Percentiles rank a stretch among this genome's conserved stretches.
These are phyloP conservation scores for Lasioglossum morio DNA, from an alignment of 2,888 invertebrate genomes.

Conservation along the genomic window DNA sequence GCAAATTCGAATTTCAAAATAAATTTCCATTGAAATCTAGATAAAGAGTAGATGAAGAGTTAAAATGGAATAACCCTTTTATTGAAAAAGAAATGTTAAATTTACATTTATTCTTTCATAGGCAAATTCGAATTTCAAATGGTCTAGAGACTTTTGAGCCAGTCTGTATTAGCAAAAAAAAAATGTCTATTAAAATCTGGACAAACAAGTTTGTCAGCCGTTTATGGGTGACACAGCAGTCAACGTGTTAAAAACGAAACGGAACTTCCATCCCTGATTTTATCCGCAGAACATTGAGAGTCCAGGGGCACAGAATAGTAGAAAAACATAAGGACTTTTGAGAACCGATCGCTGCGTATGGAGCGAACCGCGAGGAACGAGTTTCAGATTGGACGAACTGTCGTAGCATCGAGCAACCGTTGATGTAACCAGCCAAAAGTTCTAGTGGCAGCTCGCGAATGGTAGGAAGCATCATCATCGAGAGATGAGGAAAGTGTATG, in stretches of 20 bases:
- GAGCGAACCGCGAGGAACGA: background rate
- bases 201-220: too few species aligned
- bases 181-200: background rate
- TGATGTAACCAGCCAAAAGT: constrained; percentile 5
- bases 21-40: too few species aligned
- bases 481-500: constrained; percentile 5
- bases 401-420: background rate
- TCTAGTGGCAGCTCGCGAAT: background rate
- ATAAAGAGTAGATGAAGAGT: too few species aligned
- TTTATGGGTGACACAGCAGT: background rate
- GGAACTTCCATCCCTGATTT: background rate
- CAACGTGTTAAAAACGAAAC: too few species aligned
- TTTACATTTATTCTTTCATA: too few species aligned
- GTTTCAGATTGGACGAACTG: background rate
- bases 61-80: too few species aligned
- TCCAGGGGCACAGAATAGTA: background rate
- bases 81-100: too few species aligned
- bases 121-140: background rate
- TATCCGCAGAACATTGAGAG: background rate
- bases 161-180: background rate
- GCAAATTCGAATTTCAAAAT: too few species aligned
- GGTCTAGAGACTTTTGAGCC: background rate
- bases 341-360: background rate
- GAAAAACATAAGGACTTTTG: background rate
- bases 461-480: background rate